These are phyloP conservation scores for Erpobdella octoculata DNA, from an alignment of 2,888 invertebrate species.

Conservation along the genomic window DNA sequence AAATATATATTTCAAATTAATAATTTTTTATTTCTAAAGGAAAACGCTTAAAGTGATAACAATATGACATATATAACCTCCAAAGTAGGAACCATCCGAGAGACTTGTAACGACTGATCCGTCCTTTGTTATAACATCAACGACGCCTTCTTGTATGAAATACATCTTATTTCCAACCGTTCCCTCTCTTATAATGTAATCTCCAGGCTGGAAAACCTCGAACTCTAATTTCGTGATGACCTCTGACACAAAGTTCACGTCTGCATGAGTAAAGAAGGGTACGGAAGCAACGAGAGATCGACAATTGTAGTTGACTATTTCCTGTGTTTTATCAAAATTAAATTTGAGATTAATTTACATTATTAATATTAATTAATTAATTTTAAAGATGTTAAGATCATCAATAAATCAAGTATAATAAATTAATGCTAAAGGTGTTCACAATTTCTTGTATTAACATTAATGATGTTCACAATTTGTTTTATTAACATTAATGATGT, in stretches of 20 bases:
- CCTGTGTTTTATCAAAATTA: conserved; percentile 55
- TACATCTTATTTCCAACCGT: conserved; percentile 98
- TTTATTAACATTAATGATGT: too few relatives aligned
- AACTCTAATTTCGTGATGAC: conserved; percentile 95
- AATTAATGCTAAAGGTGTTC: too few relatives aligned
- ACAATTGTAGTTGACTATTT: conserved; percentile 97
- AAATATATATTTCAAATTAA: too few relatives aligned
- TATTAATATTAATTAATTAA: too few relatives aligned
- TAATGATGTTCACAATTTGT: too few relatives aligned
- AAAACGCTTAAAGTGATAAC: neutral
- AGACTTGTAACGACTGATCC: conserved; percentile 86
- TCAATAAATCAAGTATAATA: too few relatives aligned
- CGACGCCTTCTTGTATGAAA: conserved; percentile 97
- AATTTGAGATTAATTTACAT: too few relatives aligned
- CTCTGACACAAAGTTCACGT: conserved; percentile 94
- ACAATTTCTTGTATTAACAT: too few relatives aligned
- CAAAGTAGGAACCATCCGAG: conserved; percentile 95
- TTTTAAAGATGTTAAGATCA: too few relatives aligned
- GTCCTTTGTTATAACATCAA: conserved; percentile 62
- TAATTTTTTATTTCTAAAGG: too few relatives aligned
- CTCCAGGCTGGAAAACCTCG: conserved; percentile 87
- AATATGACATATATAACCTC: conserved; percentile 58
- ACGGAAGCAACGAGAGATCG: conserved; percentile 93
- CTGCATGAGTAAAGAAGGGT: conserved; percentile 96
- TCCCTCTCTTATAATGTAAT: conserved; percentile 63